Base-by-base conservation (phyloP, 2,113 vertebrate species). In the Tetraodon nigroviridis region DNA sequence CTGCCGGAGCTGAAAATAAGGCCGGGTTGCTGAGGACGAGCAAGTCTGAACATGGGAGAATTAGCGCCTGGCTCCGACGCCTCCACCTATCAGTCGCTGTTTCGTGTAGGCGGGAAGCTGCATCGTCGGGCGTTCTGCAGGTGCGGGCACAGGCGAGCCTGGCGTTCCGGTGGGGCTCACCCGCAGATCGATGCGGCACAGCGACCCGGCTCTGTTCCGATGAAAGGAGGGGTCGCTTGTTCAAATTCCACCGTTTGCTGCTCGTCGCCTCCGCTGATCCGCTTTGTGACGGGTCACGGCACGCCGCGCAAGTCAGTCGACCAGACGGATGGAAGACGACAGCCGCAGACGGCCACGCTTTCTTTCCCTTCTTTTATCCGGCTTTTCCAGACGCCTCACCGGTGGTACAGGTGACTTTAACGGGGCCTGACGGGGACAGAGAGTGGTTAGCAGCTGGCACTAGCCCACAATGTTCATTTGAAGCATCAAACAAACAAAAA, bases 1-100 rank as follows among this genome's bases (percentile, higher is more conserved):
- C 79, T 84, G 80, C 67, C 75, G 71, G 79, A 82, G 80, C 80
- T 54, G 71, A 50, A 75, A 83, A 86, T 84, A 82, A 78, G 82
- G 75, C 78, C 68, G 61, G 66, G 66, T 51, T 79, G 73, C 80
- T 50, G 72, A 78, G 80, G 80, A 82, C 55, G 73, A 16, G 32
- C 32, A 1, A 12, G 32, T 37, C 32, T 12, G 32, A 37, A 6
- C 24, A 6, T 27, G 5, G 5, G 24, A 27, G n/a, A 27, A 27
- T 27, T 1, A 27, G 5, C 3, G 22, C 5, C 22, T 24, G 22
- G 22, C 22, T 24, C 22, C 22, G 5, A 24, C 22, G 24, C 24
- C 24, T 27, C 24, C 24, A 27, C 24, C 24, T 27, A 6, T 27
- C 5, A 3, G 7, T 27, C 24, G 24, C 24, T 6, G 24, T 27